These are phyloP conservation scores for Diabrotica virgifera DNA, from an alignment of 1,140 invertebrate species.

Conservation along the genomic window DNA sequence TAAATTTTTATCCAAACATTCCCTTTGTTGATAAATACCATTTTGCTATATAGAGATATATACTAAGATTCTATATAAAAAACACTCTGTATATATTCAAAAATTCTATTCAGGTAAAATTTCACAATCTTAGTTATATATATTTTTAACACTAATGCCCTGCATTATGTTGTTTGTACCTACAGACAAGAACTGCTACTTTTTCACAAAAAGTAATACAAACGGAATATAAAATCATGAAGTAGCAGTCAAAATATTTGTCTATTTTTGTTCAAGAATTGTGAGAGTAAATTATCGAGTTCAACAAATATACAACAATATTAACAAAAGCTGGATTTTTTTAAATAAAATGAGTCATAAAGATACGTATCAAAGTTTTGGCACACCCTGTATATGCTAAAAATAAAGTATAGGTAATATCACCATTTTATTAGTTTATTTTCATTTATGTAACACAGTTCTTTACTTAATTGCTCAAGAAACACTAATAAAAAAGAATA, in stretches of 20 bases:
- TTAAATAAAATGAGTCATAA: too few relatives aligned
- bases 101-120: background rate
- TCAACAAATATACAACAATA: too few relatives aligned
- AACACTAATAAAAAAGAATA: too few relatives aligned
- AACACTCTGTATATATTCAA: background rate
- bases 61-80: background rate
- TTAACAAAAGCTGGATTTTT: too few relatives aligned
- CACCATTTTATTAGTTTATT: too few relatives aligned
- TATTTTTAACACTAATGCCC: conserved; percentile 21
- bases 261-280: background rate
- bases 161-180: conserved; percentile 15
- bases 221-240: background rate
- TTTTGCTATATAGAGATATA: background rate
- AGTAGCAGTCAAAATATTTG: background rate
- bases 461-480: too few relatives aligned
- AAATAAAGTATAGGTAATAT: too few relatives aligned
- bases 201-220: background rate
- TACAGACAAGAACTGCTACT: background rate
- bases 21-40: background rate
- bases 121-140: background rate
- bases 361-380: too few relatives aligned
- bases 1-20: too few relatives aligned
- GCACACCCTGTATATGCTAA: too few relatives aligned
- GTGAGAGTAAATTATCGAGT: too few relatives aligned
- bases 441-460: too few relatives aligned